phyloP scores from a whole-genome alignment of 1,140 invertebrate genomes.

The Cylas formicarius region DNA sequence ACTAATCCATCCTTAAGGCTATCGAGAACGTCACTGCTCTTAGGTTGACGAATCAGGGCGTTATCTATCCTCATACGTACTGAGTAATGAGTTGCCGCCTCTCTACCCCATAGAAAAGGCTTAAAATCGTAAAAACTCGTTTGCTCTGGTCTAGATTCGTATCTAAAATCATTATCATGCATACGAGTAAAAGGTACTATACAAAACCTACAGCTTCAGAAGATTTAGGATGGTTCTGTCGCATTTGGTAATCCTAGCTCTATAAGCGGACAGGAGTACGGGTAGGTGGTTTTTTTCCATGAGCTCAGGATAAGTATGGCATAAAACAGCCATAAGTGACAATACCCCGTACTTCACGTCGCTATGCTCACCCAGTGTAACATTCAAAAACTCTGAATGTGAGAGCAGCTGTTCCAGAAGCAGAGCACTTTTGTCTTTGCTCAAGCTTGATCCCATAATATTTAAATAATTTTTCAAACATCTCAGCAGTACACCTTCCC shows the following conservation, averaged over 20 bases:
- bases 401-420: slow-evolving; percentile 67
- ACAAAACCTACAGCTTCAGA: slow-evolving; percentile 34
- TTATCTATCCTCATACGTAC: slow-evolving; percentile 52
- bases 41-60: slow-evolving; percentile 60
- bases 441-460: slow-evolving; percentile 36
- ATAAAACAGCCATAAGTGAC: slow-evolving; percentile 53
- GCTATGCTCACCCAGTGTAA: slow-evolving; percentile 50
- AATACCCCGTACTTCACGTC: slow-evolving; percentile 53
- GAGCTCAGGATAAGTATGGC: slow-evolving; percentile 51
- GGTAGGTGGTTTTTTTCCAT: slow-evolving; percentile 59
- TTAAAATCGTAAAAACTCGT: slow-evolving; percentile 54
- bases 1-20: slow-evolving; percentile 56
- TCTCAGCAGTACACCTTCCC: slow-evolving; percentile 46
- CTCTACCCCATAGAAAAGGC: slow-evolving; percentile 72
- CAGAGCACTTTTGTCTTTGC: slow-evolving; percentile 47
- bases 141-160: slow-evolving; percentile 25
- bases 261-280: slow-evolving; percentile 63
- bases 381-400: slow-evolving; percentile 65
- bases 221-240: slow-evolving; percentile 43
- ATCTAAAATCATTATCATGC: slow-evolving; percentile 24
- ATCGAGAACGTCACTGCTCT: slow-evolving; percentile 62
- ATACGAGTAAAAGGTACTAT: not conserved
- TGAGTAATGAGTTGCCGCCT: slow-evolving; percentile 67
- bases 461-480: slow-evolving; percentile 51
- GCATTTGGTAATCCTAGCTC: slow-evolving; percentile 53